phyloP scores from a whole-genome alignment of 2,888 invertebrate genomes.

The Drosophila macrothrix region DNA sequence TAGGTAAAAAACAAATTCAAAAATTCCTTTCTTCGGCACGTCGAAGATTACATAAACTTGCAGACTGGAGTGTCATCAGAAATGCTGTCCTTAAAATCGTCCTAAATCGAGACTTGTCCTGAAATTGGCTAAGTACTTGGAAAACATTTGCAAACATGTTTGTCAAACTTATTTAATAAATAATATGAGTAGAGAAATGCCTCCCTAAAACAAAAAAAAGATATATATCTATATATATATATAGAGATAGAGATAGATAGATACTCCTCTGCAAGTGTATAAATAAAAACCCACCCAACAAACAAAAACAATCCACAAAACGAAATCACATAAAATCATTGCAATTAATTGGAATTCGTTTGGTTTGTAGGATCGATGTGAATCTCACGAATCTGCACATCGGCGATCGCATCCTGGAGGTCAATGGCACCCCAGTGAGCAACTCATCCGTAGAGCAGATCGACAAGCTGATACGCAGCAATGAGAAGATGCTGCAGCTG shows the following conservation, averaged over 20 bases:
- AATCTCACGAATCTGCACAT: conserved; percentile 94
- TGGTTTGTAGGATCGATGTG: conserved; percentile 89
- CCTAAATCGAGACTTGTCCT: neutral
- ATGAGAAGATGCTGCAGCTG: conserved; percentile 91
- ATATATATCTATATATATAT: neutral
- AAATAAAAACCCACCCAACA: neutral
- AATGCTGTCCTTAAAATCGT: neutral
- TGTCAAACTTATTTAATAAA: neutral
- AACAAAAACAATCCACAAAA: neutral
- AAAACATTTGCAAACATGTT: neutral
- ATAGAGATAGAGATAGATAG: neutral
- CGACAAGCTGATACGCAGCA: conserved; percentile 90
- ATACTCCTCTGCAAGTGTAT: conserved; percentile 2
- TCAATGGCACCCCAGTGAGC: conserved; percentile 95
- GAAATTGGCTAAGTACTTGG: neutral
- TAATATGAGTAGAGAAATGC: neutral
- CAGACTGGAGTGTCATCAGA: neutral
- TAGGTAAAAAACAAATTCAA: conserved; percentile 86
- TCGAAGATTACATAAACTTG: conserved; percentile 3
- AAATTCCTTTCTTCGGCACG: neutral
- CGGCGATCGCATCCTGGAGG: conserved; percentile 96
- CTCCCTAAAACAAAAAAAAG: neutral
- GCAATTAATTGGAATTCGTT: neutral
- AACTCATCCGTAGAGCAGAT: conserved; percentile 92
- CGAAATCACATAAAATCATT: neutral